Evolutionary conservation across 2,797 vertebrate species (phyloP).

Genomic region (Luscinia megarhynchos): DNA sequence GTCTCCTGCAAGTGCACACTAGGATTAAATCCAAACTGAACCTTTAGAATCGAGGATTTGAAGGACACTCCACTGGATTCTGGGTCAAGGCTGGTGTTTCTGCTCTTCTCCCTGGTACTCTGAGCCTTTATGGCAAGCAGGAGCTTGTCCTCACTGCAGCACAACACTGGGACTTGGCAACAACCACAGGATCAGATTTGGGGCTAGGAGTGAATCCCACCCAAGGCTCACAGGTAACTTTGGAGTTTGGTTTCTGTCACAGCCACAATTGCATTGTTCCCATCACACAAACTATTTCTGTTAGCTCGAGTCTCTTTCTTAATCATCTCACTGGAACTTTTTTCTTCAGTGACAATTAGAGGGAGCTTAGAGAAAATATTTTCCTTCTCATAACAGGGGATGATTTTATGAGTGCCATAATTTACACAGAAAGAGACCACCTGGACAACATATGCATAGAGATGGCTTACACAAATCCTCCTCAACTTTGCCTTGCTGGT

Average conservation of each 20-base stretch:
- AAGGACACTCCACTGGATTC: not conserved
- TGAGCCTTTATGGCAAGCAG: not conserved
- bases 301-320: not conserved
- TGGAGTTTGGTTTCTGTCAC: not conserved
- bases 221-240: not conserved
- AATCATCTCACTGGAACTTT: not conserved
- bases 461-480: not conserved
- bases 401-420: not conserved
- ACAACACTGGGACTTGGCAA: rapidly evolving
- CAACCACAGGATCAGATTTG: not conserved
- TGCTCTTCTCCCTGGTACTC: not conserved
- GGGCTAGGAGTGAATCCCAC: not conserved
- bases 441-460: not conserved
- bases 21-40: not conserved
- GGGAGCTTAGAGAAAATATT: not conserved
- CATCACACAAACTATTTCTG: not conserved
- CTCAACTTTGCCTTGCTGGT: not conserved
- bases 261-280: not conserved
- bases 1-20: not conserved
- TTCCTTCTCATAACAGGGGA: not conserved
- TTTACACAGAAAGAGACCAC: not conserved
- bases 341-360: not conserved
- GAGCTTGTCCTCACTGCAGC: not conserved
- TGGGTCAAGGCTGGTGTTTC: not conserved
- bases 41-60: not conserved